Percentiles rank a stretch among this genome's conserved stretches.
Conservation (phyloP, 2,888 invertebrate species). For the Punctoribates punctum region DNA sequence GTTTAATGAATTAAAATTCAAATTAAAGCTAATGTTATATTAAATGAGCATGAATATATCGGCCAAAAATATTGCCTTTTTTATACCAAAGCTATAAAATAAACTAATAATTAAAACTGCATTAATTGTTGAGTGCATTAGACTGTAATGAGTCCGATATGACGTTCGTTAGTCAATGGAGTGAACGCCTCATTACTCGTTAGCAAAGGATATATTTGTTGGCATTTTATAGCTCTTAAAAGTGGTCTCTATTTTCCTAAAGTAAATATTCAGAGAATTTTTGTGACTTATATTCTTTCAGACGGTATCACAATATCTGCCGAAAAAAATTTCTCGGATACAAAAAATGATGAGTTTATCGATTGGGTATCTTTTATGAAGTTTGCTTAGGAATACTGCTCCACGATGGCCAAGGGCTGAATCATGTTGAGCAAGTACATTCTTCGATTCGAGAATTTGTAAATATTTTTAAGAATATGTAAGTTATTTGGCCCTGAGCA, state of each 20-base stretch:
- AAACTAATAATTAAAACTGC: neutral
- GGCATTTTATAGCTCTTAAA: neutral
- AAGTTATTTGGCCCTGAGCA: too few species aligned
- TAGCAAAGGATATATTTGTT: constrained; percentile 5
- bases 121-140: neutral
- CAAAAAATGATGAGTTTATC: constrained; percentile 13
- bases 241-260: neutral
- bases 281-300: neutral
- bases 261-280: neutral
- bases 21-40: too few species aligned
- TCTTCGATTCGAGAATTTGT: too few species aligned
- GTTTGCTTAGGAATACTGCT: too few species aligned
- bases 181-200: constrained; percentile 13
- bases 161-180: neutral
- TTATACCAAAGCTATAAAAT: too few species aligned
- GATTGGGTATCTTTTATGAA: neutral
- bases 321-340: neutral
- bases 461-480: too few species aligned
- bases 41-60: too few species aligned
- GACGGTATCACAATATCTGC: neutral
- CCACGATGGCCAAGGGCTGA: too few species aligned
- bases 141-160: constrained; percentile 11
- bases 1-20: too few species aligned
- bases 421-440: too few species aligned
- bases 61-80: too few species aligned